Evolutionary conservation across 92 coral and sea anemone genomes (phyloP).

Genomic region (Epizoanthus ramosus): DNA sequence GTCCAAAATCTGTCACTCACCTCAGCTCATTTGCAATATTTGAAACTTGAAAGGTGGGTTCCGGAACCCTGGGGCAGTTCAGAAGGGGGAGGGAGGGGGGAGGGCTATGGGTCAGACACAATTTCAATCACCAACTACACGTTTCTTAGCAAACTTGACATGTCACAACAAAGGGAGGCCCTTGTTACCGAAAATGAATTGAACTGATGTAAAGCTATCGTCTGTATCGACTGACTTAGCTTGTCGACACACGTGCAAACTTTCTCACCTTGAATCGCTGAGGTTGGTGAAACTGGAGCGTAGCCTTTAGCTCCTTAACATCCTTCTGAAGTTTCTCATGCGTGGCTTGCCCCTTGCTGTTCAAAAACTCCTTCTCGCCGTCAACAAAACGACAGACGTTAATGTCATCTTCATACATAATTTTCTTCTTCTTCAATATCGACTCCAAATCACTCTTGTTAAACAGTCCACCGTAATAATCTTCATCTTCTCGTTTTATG

Average conservation of each 20-base stretch:
- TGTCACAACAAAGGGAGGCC: too few species aligned
- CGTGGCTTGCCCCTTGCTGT: slow-evolving; percentile 60
- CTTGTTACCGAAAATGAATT: too few species aligned
- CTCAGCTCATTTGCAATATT: too few species aligned
- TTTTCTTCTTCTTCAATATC: slow-evolving; percentile 70
- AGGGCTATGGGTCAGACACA: too few species aligned
- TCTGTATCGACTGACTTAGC: too few species aligned
- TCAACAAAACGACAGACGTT: slow-evolving; percentile 76
- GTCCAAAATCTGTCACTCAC: too few species aligned
- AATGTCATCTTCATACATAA: slow-evolving; percentile 76
- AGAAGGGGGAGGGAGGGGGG: too few species aligned
- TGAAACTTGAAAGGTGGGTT: too few species aligned
- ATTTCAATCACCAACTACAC: too few species aligned
- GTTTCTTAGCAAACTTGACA: too few species aligned
- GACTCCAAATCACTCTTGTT: slow-evolving; percentile 67
- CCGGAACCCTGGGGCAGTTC: too few species aligned
- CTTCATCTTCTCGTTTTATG: slow-evolving; percentile 69
- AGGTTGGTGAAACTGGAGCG: slow-evolving; percentile 83
- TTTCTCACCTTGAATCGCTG: slow-evolving; percentile 85
- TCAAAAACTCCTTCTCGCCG: slow-evolving; percentile 73
- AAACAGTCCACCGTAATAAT: slow-evolving; percentile 74
- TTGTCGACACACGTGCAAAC: background rate
- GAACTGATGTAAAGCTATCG: too few species aligned
- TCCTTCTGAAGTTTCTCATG: slow-evolving; percentile 65
- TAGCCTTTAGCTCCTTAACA: slow-evolving; percentile 66